Percentiles rank a stretch among this genome's conserved stretches.
Conservation (phyloP, 2,888 invertebrate genomes). For the Aromia moschata region DNA sequence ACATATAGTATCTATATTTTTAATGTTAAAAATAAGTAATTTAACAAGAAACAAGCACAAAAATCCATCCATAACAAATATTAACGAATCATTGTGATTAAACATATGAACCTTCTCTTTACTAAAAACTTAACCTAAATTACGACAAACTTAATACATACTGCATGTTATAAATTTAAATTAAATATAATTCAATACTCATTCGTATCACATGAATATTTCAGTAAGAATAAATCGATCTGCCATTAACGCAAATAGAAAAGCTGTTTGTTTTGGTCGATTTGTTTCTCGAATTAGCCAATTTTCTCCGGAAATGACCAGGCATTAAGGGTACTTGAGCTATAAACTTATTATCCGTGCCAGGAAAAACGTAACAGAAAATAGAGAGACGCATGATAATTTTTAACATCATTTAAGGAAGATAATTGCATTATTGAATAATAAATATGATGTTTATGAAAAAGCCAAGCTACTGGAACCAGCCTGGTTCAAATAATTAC, state of each 20-base stretch:
- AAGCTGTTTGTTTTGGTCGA: slow-evolving; percentile 10
- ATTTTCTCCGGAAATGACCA: slow-evolving; percentile 16
- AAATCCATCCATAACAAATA: too few species aligned
- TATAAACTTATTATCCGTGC: slow-evolving; percentile 13
- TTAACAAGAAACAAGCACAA: too few species aligned
- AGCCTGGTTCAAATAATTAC: slow-evolving; percentile 48
- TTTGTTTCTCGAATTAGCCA: slow-evolving; percentile 13
- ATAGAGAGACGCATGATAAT: slow-evolving; percentile 29
- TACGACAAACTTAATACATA: slow-evolving; percentile 1
- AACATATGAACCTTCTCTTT: too few species aligned
- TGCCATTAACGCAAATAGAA: slow-evolving; percentile 6
- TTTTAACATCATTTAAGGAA: slow-evolving; percentile 42
- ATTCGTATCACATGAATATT: slow-evolving; percentile 1
- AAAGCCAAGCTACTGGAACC: slow-evolving; percentile 49
- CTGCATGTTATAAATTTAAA: slow-evolving; percentile 18
- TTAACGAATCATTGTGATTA: too few species aligned
- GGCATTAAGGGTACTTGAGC: slow-evolving; percentile 1
- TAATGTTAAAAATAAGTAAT: too few species aligned
- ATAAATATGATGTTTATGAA: slow-evolving; percentile 48
- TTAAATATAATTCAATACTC: slow-evolving; percentile 13
- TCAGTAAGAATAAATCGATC: slow-evolving; percentile 10
- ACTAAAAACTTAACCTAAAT: not conserved
- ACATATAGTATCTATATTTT: too few species aligned
- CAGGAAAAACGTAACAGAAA: slow-evolving; percentile 24
- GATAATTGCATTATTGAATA: slow-evolving; percentile 46